Percentiles rank a stretch among this genome's conserved stretches.
Conservation (phyloP, 2,888 invertebrate species). For the Stegophylla sp. region DNA sequence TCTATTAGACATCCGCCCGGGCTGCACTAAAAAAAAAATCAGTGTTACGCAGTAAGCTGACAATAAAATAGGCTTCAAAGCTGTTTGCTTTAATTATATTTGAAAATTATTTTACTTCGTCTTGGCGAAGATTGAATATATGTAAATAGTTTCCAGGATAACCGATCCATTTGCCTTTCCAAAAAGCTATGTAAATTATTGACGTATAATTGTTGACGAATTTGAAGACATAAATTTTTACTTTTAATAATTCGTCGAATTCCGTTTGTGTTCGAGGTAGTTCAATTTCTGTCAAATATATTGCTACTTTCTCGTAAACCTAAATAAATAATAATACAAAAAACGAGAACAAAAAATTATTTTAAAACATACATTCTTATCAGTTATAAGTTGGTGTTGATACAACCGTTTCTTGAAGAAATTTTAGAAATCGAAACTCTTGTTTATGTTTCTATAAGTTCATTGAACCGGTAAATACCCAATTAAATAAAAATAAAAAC, state of each 20-base stretch:
- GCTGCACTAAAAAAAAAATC: conserved; percentile 84
- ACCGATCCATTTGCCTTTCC: conserved; percentile 86
- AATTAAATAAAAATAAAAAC: no score
- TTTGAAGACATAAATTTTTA: conserved; percentile 92
- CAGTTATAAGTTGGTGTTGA: no score
- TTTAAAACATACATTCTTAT: no score
- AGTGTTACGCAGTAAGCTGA: no score
- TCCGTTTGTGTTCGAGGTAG: conserved; percentile 89
- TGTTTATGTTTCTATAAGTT: no score
- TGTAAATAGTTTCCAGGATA: conserved; percentile 79
- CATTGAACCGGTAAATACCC: no score
- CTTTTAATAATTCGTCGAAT: conserved; percentile 91
- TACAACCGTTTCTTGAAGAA: no score
- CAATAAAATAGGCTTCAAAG: no score
- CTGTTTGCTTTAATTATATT: no score
- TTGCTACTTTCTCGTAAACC: conserved; percentile 80
- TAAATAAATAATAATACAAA: conserved; percentile 65
- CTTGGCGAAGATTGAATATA: conserved; percentile 79
- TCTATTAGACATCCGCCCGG: conserved; percentile 93
- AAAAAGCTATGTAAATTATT: conserved; percentile 93
- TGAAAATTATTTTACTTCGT: conserved; percentile 76
- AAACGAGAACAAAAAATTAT: no score
- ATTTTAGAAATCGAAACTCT: no score
- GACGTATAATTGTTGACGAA: conserved; percentile 97
- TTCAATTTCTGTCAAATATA: conserved; percentile 88